Evolutionary conservation across 2,797 vertebrate species (phyloP).

Genomic region (Clamator glandarius): DNA sequence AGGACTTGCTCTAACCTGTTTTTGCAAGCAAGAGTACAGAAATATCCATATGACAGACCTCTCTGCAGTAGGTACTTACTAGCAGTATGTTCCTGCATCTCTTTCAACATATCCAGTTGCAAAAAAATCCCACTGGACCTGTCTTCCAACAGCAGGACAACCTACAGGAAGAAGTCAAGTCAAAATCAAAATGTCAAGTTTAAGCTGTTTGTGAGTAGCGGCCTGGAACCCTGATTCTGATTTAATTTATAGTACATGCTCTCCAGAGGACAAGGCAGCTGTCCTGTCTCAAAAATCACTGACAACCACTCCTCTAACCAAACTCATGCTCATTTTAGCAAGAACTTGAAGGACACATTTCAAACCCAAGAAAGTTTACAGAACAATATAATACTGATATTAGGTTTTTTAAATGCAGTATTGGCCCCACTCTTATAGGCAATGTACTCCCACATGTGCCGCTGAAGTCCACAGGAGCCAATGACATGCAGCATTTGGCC

Average conservation of each 20-base stretch:
- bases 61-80: too few relatives aligned
- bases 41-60: not conserved
- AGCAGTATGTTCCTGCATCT: not conserved
- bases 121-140: not conserved
- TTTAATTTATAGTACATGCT: not conserved
- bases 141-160: not conserved
- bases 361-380: not conserved
- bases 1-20: not conserved
- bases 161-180: not conserved
- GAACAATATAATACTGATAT: not conserved
- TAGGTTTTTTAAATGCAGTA: not conserved
- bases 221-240: not conserved
- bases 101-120: not conserved
- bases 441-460: not conserved
- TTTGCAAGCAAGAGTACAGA: not conserved
- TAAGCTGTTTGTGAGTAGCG: not conserved
- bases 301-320: not conserved
- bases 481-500: not conserved
- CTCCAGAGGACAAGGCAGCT: not conserved
- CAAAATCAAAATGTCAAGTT: not conserved
- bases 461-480: not conserved
- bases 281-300: not conserved
- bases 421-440: not conserved
- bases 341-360: not conserved
- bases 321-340: not conserved